These are phyloP conservation scores for Tiphia femorata DNA, from an alignment of 2,888 invertebrate species.

Conservation along the genomic window DNA sequence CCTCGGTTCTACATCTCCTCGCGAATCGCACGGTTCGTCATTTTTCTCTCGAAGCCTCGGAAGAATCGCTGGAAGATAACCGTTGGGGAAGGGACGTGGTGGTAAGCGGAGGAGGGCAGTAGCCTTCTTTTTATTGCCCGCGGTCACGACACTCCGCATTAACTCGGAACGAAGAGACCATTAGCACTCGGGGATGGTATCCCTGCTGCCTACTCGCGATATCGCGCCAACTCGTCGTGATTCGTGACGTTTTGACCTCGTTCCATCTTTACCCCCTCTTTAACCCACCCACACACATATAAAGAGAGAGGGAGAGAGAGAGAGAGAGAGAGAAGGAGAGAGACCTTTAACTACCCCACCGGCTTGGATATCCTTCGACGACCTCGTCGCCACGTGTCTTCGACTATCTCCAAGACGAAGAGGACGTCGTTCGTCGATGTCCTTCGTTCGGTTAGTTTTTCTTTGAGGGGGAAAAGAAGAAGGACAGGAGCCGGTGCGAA, in stretches of 20 bases:
- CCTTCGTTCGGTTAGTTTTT: too few species aligned
- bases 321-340: not conserved
- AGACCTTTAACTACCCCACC: too few species aligned
- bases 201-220: not conserved
- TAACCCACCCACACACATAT: too few species aligned
- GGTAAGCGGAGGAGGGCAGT: too few species aligned
- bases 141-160: constrained; percentile 5
- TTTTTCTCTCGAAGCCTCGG: constrained; percentile 7
- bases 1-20: not conserved
- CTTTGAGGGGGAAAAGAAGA: too few species aligned
- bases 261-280: too few species aligned
- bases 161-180: constrained; percentile 5
- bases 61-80: constrained; percentile 11
- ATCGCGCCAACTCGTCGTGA: not conserved
- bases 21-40: constrained; percentile 8
- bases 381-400: too few species aligned
- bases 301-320: not conserved
- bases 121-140: constrained; percentile 16
- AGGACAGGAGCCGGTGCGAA: too few species aligned
- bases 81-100: not conserved
- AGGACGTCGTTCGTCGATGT: too few species aligned
- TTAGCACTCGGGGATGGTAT: constrained; percentile 1
- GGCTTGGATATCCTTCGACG: too few species aligned
- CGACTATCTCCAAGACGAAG: too few species aligned
- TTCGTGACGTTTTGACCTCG: constrained; percentile 1